Percentiles rank a stretch among this genome's conserved stretches.
Evolutionary conservation across 2,797 vertebrate genomes (phyloP).

Genomic region (Hydrophis major): DNA sequence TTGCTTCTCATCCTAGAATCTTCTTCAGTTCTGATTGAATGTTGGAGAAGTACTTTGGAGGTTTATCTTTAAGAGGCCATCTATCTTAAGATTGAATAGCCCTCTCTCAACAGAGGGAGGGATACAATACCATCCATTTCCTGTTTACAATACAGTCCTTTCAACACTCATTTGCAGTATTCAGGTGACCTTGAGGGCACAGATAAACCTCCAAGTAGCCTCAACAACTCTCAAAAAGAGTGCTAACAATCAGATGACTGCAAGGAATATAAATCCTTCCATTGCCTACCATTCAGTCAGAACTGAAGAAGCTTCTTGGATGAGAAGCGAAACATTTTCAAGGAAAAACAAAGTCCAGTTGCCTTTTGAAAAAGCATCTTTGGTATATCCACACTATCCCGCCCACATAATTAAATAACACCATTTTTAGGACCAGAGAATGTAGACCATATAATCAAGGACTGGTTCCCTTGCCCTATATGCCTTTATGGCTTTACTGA

Average conservation of each 20-base stretch:
- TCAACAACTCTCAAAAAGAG: background rate
- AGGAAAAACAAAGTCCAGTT: background rate
- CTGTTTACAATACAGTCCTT: background rate
- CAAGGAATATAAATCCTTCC: background rate
- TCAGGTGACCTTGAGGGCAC: background rate
- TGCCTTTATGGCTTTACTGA: background rate
- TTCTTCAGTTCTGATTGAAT: background rate
- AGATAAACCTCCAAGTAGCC: background rate
- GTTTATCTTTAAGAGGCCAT: background rate
- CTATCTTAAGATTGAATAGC: background rate
- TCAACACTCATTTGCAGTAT: background rate
- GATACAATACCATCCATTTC: background rate
- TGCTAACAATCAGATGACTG: background rate
- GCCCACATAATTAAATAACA: background rate
- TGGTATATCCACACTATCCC: background rate
- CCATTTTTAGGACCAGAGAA: background rate
- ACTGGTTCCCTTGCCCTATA: background rate
- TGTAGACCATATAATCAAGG: background rate
- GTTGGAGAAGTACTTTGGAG: background rate
- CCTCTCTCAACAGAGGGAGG: background rate
- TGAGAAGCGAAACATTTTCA: background rate
- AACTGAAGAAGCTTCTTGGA: background rate
- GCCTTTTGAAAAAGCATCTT: background rate
- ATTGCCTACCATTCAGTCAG: background rate
- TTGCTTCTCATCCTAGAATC: background rate